Percentiles rank a stretch among this genome's conserved stretches.
These are phyloP conservation scores for Pardosa pseudoannulata DNA, from an alignment of 2,888 invertebrate genomes.

Conservation along the genomic window DNA sequence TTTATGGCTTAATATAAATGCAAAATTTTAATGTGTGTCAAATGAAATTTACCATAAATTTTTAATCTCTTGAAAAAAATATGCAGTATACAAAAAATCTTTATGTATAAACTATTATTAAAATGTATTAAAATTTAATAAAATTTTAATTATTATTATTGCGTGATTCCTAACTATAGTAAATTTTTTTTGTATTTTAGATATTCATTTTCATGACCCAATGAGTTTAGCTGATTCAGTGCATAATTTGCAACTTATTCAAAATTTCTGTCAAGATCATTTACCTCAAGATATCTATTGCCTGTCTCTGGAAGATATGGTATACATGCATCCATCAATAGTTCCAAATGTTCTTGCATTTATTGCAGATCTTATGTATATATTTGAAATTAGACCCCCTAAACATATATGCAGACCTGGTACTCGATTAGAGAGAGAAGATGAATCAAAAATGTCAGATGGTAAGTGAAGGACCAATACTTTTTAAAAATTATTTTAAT, in stretches of 20 bases:
- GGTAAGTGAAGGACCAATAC: too few relatives aligned
- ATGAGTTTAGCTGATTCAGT: slow-evolving; percentile 91
- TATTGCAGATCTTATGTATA: slow-evolving; percentile 94
- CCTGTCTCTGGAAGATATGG: slow-evolving; percentile 95
- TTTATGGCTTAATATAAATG: too few relatives aligned
- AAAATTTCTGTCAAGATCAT: slow-evolving; percentile 89
- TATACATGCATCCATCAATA: slow-evolving; percentile 94
- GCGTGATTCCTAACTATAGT: too few relatives aligned
- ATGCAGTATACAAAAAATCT: too few relatives aligned
- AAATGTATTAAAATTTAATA: too few relatives aligned
- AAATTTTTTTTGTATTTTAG: slow-evolving; percentile 42
- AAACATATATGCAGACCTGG: slow-evolving; percentile 88
- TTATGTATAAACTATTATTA: too few relatives aligned
- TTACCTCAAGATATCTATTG: slow-evolving; percentile 93
- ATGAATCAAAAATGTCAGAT: slow-evolving; percentile 62
- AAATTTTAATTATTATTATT: too few relatives aligned
- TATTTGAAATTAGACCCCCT: slow-evolving; percentile 93
- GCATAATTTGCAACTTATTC: slow-evolving; percentile 91
- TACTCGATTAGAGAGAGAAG: slow-evolving; percentile 61
- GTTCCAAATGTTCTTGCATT: slow-evolving; percentile 92
- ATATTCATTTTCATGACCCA: slow-evolving; percentile 79
- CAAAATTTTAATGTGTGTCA: too few relatives aligned
- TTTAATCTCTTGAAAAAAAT: too few relatives aligned
- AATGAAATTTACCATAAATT: too few relatives aligned
- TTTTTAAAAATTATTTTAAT: too few relatives aligned